Evolutionary conservation across 2,888 invertebrate genomes (phyloP), one percentile per base, ranked within the genome.

Genomic region (Dolomedes plantarius): DNA sequence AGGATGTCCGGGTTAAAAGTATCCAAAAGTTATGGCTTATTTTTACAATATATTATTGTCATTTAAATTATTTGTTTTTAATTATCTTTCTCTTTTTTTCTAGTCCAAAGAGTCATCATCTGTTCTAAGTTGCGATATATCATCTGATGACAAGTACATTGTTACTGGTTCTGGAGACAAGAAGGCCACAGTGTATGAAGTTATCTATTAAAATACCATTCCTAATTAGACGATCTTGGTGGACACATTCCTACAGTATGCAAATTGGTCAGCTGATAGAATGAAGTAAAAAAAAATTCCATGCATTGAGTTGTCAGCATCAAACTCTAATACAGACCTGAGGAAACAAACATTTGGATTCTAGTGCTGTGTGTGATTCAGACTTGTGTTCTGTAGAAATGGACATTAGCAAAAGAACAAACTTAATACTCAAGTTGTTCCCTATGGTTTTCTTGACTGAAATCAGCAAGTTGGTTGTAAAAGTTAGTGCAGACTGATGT

Each of bases 101-200:
- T 91, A 93, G 92, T 92, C 92, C 64, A 97, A 97, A 93, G 98
- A 98, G 93, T 96, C 97, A 36, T 97, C 97, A 88, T 97, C 97
- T 90, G 98, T 98, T 90, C 94, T 98, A 89, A 97, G 97, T 93
- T 98, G 98, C 93, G 98, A 98, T 94, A 98, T 98, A 91, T 97
- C 98, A 76, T 95, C 96, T 74, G 98, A 98, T 92, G 98, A 98
- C 93, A 97, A 97, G 91, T 97, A 96, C 93, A 97, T 98, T 90
- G 97, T 98, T 90, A 98, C 98, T 75, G 98, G 98, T 89, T 97
- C 97, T 46, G 98, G 98, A 86, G 98, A 98, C 93, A 98, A 98
- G 93, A 98, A 98, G 91, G 98, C 98, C 88, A 98, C 97, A 90
- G 95, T 98, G 89, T 98, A 98, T 92, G 97, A 97, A 94, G 97